Percentiles rank a stretch among this genome's conserved stretches.
Conservation (phyloP, 2,797 vertebrate species). For the Sebastolobus alascanus region DNA sequence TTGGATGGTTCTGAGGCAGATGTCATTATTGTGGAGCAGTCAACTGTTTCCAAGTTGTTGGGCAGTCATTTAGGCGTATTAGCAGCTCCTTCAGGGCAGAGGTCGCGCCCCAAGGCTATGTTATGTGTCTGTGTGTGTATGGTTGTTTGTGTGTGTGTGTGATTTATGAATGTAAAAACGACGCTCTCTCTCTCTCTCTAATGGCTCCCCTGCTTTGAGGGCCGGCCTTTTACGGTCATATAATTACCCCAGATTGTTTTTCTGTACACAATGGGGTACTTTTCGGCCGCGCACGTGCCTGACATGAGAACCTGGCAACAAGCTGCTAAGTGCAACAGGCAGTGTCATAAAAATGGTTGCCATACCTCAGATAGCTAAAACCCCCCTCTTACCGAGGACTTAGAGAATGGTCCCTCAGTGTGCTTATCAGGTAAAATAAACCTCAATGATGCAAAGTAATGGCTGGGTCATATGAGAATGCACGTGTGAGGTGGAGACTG, state of each 20-base stretch:
- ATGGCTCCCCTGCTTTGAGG: constrained; percentile 57
- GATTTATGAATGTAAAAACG: constrained; percentile 65
- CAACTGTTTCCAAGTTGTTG: constrained; percentile 80
- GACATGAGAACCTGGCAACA: constrained; percentile 61
- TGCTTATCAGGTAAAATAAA: constrained; percentile 79
- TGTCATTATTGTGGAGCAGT: constrained; percentile 82
- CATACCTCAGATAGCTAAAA: constrained; percentile 62
- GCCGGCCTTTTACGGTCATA: constrained; percentile 66
- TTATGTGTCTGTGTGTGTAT: constrained; percentile 45
- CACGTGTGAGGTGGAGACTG: constrained; percentile 73
- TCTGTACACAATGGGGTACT: constrained; percentile 56
- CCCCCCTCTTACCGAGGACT: constrained; percentile 28
- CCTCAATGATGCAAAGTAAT: constrained; percentile 75
- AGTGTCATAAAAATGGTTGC: constrained; percentile 71
- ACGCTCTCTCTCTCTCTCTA: constrained; percentile 44
- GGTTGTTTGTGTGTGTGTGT: constrained; percentile 30
- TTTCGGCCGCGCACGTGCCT: constrained; percentile 49
- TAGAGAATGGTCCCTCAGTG: constrained; percentile 71
- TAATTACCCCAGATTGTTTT: constrained; percentile 77
- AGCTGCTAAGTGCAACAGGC: constrained; percentile 71
- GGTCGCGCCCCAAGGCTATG: constrained; percentile 68
- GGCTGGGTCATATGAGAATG: constrained; percentile 77
- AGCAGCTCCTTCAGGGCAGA: constrained; percentile 81
- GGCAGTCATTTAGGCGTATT: constrained; percentile 83
- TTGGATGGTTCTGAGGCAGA: constrained; percentile 79